A percentile compares a stretch with the other conserved stretches of the same genome.
phyloP scores from a whole-genome alignment of 2,888 invertebrate genomes.

The Proisotoma minuta region DNA sequence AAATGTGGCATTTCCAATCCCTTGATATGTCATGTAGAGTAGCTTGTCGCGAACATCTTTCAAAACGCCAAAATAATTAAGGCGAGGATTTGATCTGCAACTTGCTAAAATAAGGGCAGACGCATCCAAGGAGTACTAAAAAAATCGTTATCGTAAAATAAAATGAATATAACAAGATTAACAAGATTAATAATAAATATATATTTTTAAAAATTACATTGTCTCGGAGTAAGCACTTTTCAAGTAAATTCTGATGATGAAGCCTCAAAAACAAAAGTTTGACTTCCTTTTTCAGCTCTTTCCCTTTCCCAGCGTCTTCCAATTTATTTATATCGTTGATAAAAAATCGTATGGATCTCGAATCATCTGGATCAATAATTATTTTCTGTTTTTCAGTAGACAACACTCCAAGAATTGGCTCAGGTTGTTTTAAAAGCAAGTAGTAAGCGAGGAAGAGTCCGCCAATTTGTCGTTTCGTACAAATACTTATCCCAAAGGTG shows the following conservation, averaged over 20 bases:
- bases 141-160: not conserved
- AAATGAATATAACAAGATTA: not conserved
- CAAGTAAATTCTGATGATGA: not conserved
- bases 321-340: not conserved
- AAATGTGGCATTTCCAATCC: not conserved
- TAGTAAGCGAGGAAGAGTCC: not conserved
- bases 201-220: not conserved
- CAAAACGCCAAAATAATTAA: not conserved
- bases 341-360: not conserved
- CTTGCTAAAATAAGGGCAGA: not conserved
- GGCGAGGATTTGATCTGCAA: not conserved
- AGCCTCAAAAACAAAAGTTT: not conserved
- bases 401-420: not conserved
- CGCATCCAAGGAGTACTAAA: not conserved
- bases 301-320: not conserved
- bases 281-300: not conserved
- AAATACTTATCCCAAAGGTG: not conserved
- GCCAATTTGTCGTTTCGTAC: slow-evolving; percentile 1
- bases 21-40: not conserved
- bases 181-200: not conserved
- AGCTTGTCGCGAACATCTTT: not conserved
- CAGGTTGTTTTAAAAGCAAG: not conserved
- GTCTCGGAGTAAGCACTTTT: not conserved
- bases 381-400: not conserved
- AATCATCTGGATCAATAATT: not conserved